These are phyloP conservation scores for Drosophila yooni DNA, from an alignment of 2,888 invertebrate species.

Conservation along the genomic window DNA sequence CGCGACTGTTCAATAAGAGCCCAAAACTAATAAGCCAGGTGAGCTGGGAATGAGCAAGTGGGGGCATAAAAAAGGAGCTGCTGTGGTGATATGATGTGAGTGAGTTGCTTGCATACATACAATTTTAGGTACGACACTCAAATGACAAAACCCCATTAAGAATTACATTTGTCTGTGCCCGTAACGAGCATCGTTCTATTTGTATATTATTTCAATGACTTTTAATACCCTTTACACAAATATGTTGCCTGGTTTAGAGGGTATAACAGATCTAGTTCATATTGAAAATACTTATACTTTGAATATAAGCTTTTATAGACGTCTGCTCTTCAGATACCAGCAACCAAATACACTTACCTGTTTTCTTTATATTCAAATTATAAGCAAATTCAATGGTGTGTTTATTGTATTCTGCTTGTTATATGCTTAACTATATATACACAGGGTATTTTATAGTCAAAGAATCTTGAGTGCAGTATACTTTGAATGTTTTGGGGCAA, in stretches of 20 bases:
- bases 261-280: background rate
- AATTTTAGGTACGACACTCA: conserved; percentile 41
- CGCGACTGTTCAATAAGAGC: conserved; percentile 50
- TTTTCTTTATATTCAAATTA: background rate
- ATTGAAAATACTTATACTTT: background rate
- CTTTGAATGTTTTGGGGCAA: conserved; percentile 37
- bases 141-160: conserved; percentile 78
- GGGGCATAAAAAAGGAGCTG: background rate
- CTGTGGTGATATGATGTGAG: background rate
- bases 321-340: too few species aligned
- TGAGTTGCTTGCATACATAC: conserved; percentile 41
- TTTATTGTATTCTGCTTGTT: background rate
- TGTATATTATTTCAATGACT: conserved; percentile 42
- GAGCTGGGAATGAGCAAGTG: conserved; percentile 10
- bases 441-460: conserved; percentile 23
- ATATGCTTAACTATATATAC: background rate
- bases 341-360: fast-evolving
- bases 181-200: conserved; percentile 33
- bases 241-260: background rate
- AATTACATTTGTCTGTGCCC: conserved; percentile 56
- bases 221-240: conserved; percentile 33
- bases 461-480: background rate
- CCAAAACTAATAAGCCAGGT: conserved; percentile 68
- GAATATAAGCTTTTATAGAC: too few species aligned
- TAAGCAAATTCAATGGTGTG: background rate